A percentile compares a stretch with the other conserved stretches of the same genome.
These are phyloP conservation scores for Novumbra hubbsi DNA, from an alignment of 2,797 vertebrate species.

Conservation along the genomic window DNA sequence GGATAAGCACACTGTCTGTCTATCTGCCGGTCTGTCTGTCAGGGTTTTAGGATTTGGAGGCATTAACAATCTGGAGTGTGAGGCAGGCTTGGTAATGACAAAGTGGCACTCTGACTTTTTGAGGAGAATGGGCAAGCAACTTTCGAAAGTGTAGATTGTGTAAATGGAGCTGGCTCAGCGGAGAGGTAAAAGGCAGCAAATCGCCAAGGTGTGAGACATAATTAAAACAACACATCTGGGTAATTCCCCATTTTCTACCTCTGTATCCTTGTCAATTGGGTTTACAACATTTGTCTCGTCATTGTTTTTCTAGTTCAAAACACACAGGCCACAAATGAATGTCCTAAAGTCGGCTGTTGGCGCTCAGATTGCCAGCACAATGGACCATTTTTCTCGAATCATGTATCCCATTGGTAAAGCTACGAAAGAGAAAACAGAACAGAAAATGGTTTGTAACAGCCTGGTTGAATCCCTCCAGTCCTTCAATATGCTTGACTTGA, in stretches of 20 bases:
- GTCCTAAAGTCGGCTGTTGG: conserved; percentile 4
- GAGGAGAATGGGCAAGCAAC: conserved; percentile 29
- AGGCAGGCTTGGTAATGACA: conserved; percentile 37
- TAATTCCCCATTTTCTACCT: not conserved
- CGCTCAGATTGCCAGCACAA: conserved; percentile 15
- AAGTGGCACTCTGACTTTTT: conserved; percentile 32
- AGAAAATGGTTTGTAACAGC: conserved; percentile 17
- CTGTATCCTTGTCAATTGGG: not conserved
- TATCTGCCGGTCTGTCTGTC: conserved; percentile 29
- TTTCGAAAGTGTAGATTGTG: conserved; percentile 11
- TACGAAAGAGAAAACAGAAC: conserved; percentile 26
- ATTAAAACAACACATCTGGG: conserved; percentile 11
- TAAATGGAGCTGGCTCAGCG: conserved; percentile 37
- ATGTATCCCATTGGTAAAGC: conserved; percentile 7
- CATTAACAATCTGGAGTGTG: conserved; percentile 41
- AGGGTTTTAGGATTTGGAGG: conserved; percentile 45
- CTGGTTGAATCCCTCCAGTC: conserved; percentile 47
- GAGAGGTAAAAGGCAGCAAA: conserved; percentile 25
- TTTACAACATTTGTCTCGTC: not conserved
- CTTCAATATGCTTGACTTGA: conserved; percentile 65
- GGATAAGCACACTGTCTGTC: conserved; percentile 42
- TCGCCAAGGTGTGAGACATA: conserved; percentile 22
- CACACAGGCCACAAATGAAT: conserved; percentile 19
- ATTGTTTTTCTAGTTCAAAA: conserved; percentile 9
- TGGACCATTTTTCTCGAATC: conserved; percentile 16